Percentiles rank a stretch among this genome's conserved stretches.
These are phyloP conservation scores for Bibio marci DNA, from an alignment of 2,888 invertebrate species.

Conservation along the genomic window DNA sequence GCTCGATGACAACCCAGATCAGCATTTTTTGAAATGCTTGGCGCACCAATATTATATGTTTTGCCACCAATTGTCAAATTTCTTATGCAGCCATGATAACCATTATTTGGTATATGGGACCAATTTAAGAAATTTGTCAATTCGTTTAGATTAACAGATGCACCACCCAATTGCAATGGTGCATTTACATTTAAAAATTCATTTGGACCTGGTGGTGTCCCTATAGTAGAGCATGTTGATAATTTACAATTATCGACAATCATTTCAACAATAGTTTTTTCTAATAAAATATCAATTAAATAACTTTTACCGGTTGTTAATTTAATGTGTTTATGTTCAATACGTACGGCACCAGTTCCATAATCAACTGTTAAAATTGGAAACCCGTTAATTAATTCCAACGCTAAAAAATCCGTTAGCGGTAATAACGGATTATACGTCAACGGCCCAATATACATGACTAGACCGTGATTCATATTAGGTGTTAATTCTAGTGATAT, in stretches of 20 bases:
- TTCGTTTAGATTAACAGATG: slow-evolving; percentile 43
- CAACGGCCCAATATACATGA: slow-evolving; percentile 83
- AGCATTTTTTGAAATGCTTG: slow-evolving; percentile 51
- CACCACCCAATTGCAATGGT: slow-evolving; percentile 73
- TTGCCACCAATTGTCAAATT: slow-evolving; percentile 76
- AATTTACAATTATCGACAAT: slow-evolving; percentile 58
- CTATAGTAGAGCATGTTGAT: slow-evolving; percentile 51
- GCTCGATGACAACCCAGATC: slow-evolving; percentile 58
- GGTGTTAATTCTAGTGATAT: slow-evolving; percentile 71
- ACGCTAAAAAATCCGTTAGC: slow-evolving; percentile 73
- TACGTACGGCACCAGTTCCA: slow-evolving; percentile 61
- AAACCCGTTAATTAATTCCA: slow-evolving; percentile 72
- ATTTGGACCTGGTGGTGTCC: slow-evolving; percentile 50
- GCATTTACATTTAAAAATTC: slow-evolving; percentile 69
- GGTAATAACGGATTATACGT: slow-evolving; percentile 41
- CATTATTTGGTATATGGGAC: slow-evolving; percentile 47
- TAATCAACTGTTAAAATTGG: slow-evolving; percentile 73
- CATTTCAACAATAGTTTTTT: slow-evolving; percentile 49
- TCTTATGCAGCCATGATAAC: slow-evolving; percentile 78
- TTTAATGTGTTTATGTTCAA: slow-evolving; percentile 50
- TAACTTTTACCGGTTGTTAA: slow-evolving; percentile 77
- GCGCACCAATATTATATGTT: slow-evolving; percentile 77
- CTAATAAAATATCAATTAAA: slow-evolving; percentile 61
- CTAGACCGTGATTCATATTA: slow-evolving; percentile 55
- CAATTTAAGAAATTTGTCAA: slow-evolving; percentile 48